Evolutionary conservation across 2,113 vertebrate genomes (phyloP).

Genomic region (Fregata magnificens): DNA sequence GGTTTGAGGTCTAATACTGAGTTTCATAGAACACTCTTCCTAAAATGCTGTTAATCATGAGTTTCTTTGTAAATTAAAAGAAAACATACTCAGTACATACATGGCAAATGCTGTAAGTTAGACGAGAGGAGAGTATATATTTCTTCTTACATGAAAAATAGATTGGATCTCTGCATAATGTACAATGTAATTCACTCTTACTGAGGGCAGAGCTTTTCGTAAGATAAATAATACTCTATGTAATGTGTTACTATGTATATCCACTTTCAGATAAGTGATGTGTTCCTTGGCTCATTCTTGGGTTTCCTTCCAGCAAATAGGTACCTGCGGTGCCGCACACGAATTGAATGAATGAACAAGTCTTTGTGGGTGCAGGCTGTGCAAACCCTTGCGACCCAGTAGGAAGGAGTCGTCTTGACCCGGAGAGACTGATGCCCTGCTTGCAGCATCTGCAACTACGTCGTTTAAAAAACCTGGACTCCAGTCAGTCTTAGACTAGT

Average conservation of each 20-base stretch:
- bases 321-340: neutral
- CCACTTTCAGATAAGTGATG: neutral
- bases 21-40: neutral
- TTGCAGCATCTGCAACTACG: neutral
- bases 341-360: neutral
- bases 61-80: neutral
- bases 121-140: neutral
- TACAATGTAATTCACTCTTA: neutral
- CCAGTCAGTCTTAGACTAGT: neutral
- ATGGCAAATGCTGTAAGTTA: neutral
- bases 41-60: neutral
- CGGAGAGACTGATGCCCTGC: neutral
- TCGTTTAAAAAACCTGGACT: neutral
- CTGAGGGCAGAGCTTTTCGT: neutral
- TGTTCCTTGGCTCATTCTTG: neutral
- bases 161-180: neutral
- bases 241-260: neutral
- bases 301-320: neutral
- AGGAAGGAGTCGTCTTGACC: neutral
- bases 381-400: neutral
- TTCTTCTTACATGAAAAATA: neutral
- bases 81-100: neutral
- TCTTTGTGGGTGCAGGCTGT: neutral
- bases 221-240: neutral
- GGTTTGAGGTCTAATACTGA: neutral